A percentile compares a stretch with the other conserved stretches of the same genome.
Conservation (phyloP, 1,140 invertebrate species). For the Drosophila pseudoobscura region DNA sequence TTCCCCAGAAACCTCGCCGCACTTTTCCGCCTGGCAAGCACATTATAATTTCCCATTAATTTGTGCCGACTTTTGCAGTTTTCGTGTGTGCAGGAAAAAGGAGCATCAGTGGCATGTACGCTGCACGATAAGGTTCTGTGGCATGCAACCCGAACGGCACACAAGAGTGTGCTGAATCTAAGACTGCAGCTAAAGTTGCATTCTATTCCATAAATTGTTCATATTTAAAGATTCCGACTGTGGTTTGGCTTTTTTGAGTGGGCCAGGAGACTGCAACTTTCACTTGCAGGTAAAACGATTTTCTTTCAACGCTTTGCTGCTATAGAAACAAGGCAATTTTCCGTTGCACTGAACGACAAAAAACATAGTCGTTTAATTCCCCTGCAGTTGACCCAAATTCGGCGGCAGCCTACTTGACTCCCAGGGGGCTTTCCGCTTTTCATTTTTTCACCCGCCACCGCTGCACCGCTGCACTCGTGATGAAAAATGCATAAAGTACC, state of each 20-base stretch:
- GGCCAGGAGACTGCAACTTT: slow-evolving; percentile 37
- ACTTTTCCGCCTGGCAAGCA: slow-evolving; percentile 17
- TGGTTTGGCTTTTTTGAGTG: slow-evolving; percentile 14
- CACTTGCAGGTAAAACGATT: slow-evolving; percentile 77
- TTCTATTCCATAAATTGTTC: slow-evolving; percentile 17
- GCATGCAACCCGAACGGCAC: too few relatives aligned
- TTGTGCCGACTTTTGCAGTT: slow-evolving; percentile 65
- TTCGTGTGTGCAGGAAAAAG: slow-evolving; percentile 38
- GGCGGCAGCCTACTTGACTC: slow-evolving; percentile 69
- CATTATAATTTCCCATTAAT: slow-evolving; percentile 72
- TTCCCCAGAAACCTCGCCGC: not conserved
- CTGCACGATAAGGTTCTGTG: too few relatives aligned
- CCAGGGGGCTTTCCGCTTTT: slow-evolving; percentile 21
- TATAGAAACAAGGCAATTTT: slow-evolving; percentile 70
- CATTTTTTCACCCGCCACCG: slow-evolving; percentile 6
- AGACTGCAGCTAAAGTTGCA: slow-evolving; percentile 2
- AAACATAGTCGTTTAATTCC: slow-evolving; percentile 44
- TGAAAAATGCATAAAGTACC: slow-evolving; percentile 74
- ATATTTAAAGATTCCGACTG: slow-evolving; percentile 13
- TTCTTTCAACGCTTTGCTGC: slow-evolving; percentile 66
- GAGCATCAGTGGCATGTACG: slow-evolving; percentile 15
- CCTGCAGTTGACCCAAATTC: slow-evolving; percentile 73
- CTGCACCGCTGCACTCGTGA: slow-evolving; percentile 30
- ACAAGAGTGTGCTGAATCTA: too few relatives aligned
- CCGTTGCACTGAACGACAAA: slow-evolving; percentile 55